Evolutionary conservation across 2,113 vertebrate species (phyloP).

Genomic region (Malurus elegans): DNA sequence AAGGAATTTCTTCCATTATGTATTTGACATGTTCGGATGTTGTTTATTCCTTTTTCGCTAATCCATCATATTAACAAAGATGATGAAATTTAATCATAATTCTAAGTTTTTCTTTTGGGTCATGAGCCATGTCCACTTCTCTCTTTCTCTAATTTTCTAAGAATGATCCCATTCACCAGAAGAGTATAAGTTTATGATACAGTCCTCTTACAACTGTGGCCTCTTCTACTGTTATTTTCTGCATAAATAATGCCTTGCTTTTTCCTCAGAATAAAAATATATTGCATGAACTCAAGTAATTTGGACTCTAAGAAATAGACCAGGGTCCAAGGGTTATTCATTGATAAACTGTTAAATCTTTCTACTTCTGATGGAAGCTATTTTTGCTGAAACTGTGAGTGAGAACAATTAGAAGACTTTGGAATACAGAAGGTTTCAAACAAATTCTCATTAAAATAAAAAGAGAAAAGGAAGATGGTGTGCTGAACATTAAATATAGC

Average conservation of each 20-base stretch:
- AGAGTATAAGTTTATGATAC: background rate
- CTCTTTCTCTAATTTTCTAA: background rate
- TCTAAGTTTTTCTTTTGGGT: background rate
- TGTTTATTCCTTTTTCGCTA: background rate
- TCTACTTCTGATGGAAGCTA: background rate
- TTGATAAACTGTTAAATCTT: background rate
- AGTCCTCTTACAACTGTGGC: background rate
- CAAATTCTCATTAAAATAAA: background rate
- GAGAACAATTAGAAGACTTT: background rate
- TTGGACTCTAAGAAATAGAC: background rate
- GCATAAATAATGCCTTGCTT: background rate
- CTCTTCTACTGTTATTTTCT: background rate
- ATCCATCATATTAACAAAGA: background rate
- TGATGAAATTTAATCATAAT: background rate
- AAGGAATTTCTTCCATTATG: background rate
- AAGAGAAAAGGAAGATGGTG: background rate
- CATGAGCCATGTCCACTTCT: background rate
- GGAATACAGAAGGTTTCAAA: background rate
- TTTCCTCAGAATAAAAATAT: background rate
- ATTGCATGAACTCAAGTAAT: background rate
- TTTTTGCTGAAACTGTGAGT: background rate
- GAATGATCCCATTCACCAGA: background rate
- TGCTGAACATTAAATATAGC: background rate
- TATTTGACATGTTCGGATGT: background rate
- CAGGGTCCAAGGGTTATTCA: background rate